phyloP scores from a whole-genome alignment of 1,140 invertebrate species.

The Ostrea denselamellosa region DNA sequence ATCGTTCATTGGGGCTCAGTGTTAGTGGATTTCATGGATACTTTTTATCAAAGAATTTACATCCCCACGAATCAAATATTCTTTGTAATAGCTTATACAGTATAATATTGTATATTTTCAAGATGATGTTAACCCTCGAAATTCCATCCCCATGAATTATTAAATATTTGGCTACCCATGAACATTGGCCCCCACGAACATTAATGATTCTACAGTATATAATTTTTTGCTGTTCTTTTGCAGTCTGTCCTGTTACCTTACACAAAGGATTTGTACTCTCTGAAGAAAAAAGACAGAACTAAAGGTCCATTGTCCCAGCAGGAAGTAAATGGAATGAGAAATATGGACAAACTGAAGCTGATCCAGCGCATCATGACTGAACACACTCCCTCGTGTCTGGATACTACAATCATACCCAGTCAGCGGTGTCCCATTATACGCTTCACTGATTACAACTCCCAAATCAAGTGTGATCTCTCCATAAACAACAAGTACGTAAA shows the following conservation, averaged over 20 bases:
- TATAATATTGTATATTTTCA: no score
- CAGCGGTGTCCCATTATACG: constrained; percentile 72
- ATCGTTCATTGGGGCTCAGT: no score
- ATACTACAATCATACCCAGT: constrained; percentile 67
- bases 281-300: constrained; percentile 60
- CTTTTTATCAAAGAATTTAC: no score
- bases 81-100: no score
- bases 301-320: constrained; percentile 60
- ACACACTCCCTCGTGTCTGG: constrained; percentile 59
- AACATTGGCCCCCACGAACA: no score
- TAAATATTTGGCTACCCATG: no score
- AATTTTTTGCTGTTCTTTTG: neutral
- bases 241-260: neutral
- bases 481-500: constrained; percentile 74
- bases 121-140: no score
- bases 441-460: constrained; percentile 67
- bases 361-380: constrained; percentile 65
- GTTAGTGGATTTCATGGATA: no score
- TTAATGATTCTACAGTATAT: no score
- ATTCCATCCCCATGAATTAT: no score
- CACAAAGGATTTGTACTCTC: constrained; percentile 37
- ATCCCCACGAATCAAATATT: no score
- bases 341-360: constrained; percentile 64
- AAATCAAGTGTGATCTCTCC: constrained; percentile 75
- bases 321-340: constrained; percentile 60